These are phyloP conservation scores for Callyntrura sp. DNA, from an alignment of 2,888 invertebrate genomes.

Conservation along the genomic window DNA sequence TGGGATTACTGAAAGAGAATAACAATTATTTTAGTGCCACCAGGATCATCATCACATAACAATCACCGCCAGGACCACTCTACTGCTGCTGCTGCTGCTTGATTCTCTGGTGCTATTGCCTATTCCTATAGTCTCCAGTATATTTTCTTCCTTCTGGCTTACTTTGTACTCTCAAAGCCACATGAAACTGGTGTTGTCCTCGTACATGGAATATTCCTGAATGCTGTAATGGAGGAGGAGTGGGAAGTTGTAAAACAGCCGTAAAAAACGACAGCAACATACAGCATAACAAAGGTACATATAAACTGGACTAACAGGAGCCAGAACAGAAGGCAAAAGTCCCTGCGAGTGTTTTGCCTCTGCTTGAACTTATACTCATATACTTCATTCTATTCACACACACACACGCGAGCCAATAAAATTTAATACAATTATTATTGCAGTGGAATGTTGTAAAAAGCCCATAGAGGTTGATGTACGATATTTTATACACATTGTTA, in stretches of 20 bases:
- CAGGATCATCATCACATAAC: slow-evolving; percentile 33
- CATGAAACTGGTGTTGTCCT: neutral
- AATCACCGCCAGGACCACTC: neutral
- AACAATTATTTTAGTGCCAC: slow-evolving; percentile 41
- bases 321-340: neutral
- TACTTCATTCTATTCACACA: slow-evolving; percentile 19
- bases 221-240: slow-evolving; percentile 36
- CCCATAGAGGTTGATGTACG: slow-evolving; percentile 63
- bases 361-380: neutral
- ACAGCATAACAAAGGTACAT: no score
- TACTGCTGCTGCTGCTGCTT: neutral
- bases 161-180: no score
- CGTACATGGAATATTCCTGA: neutral
- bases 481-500: slow-evolving; percentile 41
- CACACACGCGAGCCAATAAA: slow-evolving; percentile 9
- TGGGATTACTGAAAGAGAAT: slow-evolving; percentile 29
- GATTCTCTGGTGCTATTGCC: neutral
- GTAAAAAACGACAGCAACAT: slow-evolving; percentile 63
- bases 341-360: neutral
- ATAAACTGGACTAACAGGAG: slow-evolving; percentile 2
- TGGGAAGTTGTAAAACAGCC: slow-evolving; percentile 68
- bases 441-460: slow-evolving; percentile 46
- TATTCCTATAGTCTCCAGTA: neutral
- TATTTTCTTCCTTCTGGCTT: no score
- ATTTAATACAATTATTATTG: slow-evolving; percentile 52